These are phyloP conservation scores for Machimus rusticus DNA, from an alignment of 2,888 invertebrate species.

Conservation along the genomic window DNA sequence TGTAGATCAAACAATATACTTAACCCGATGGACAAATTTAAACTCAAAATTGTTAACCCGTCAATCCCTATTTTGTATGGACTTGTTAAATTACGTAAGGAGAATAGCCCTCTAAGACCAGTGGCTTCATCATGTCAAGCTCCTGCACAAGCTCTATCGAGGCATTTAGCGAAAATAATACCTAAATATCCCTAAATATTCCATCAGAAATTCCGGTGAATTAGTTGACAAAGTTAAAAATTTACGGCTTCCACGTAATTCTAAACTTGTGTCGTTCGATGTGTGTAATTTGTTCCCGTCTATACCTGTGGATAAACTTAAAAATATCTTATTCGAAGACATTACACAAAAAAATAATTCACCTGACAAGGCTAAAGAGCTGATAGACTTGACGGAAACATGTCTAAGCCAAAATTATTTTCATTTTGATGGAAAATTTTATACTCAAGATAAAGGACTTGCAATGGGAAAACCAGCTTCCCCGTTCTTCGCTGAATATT, in stretches of 20 bases:
- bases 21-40: neutral
- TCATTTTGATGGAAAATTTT: too few relatives aligned
- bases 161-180: too few relatives aligned
- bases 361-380: too few relatives aligned
- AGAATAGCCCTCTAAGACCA: neutral
- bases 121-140: neutral
- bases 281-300: too few relatives aligned
- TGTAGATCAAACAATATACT: neutral
- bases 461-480: too few relatives aligned
- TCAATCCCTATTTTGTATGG: neutral
- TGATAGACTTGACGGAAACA: too few relatives aligned
- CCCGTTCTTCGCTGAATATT: too few relatives aligned
- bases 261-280: neutral
- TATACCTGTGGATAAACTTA: too few relatives aligned
- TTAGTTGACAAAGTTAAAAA: neutral
- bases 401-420: too few relatives aligned
- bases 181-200: neutral
- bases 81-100: neutral
- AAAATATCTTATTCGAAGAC: too few relatives aligned
- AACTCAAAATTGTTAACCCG: neutral
- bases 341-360: too few relatives aligned
- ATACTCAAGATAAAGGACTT: too few relatives aligned
- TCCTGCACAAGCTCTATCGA: neutral
- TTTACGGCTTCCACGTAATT: neutral
- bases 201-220: neutral